These are phyloP conservation scores for Drosophila guanche DNA, from an alignment of 1,140 invertebrate genomes.

Conservation along the genomic window DNA sequence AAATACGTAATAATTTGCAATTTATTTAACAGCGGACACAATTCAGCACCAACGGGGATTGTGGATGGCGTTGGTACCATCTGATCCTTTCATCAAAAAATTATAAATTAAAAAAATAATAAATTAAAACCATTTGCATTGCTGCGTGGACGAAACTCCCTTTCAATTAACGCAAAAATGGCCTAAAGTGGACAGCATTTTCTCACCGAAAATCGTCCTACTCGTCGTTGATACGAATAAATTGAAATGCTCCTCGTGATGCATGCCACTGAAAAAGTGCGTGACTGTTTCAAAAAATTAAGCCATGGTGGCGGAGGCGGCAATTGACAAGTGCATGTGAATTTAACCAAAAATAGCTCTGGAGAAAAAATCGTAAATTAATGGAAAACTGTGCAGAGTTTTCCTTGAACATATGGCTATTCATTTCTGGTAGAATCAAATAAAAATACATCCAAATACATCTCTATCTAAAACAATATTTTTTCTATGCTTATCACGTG, in stretches of 20 bases:
- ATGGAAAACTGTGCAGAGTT: too few species aligned
- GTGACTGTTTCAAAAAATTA: slow-evolving; percentile 31
- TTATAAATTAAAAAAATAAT: slow-evolving; percentile 74
- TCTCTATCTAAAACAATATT: too few species aligned
- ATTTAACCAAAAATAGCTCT: neutral
- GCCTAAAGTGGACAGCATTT: slow-evolving; percentile 70
- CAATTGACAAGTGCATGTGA: slow-evolving; percentile 14
- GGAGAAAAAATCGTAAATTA: too few species aligned
- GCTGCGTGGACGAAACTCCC: slow-evolving; percentile 39
- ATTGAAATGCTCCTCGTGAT: slow-evolving; percentile 61
- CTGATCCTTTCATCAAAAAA: slow-evolving; percentile 26
- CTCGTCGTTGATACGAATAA: slow-evolving; percentile 37
- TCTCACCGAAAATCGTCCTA: slow-evolving; percentile 60
- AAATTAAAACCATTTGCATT: slow-evolving; percentile 69
- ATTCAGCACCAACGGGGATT: too few species aligned
- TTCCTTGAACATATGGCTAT: too few species aligned
- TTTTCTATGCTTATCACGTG: slow-evolving; percentile 6
- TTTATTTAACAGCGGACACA: slow-evolving; percentile 47
- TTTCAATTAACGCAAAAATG: slow-evolving; percentile 73
- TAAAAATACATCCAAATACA: too few species aligned
- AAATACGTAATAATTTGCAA: slow-evolving; percentile 68
- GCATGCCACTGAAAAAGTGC: slow-evolving; percentile 18
- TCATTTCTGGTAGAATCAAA: too few species aligned
- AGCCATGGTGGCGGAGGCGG: slow-evolving; percentile 26
- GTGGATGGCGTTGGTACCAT: neutral